Evolutionary conservation across 1,140 invertebrate species (phyloP), one percentile per base, ranked within the genome.

Genomic region (Pseudomyrmex concolor): DNA sequence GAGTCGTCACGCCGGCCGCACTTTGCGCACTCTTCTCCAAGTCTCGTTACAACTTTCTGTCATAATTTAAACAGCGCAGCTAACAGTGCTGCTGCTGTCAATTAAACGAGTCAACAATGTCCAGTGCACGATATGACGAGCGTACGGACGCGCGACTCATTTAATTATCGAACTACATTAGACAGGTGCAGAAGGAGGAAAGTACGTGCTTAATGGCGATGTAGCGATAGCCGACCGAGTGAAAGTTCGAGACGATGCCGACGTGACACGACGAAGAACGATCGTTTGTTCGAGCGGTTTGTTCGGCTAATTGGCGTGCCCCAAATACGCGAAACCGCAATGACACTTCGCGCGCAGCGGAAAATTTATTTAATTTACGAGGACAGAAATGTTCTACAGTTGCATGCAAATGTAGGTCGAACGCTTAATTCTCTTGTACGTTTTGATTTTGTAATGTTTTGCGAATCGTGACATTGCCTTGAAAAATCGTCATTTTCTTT

Each of bases 171-270:
- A 25, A 70, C 34, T 34, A 34, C 12, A 34, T 55, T 86, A 73
- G 80, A 87, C 86, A 87, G 81, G 86, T 87, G 86, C 63, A 68
- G 63, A 55, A 17, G 43, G 66, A 80, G 71, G 80, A 87, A 87
- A 87, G 86, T 76, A 67, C 64, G 55, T 60, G 70, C 34, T 34
- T 34, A 83, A 51, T 17, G 68, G 15, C 76, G 50, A 8, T 45
- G n/a, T 34, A 34, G 3, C 60, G 74, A 54, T 60, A 62, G 57
- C 10, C 19, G 45, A n/a, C 55, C 22, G 72, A 86, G 86, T 87
- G 86, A 87, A 87, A 87, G 86, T 84, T 17, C 10, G 45, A 34
- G 4, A 2, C 13, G 17, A 45, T 19, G n/a, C 45, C 50, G n/a
- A 67, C 64, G 57, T 50, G 48, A 80, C 62, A 17, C 63, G 34